A percentile compares a stretch with the other conserved stretches of the same genome.
Conservation (phyloP, 2,113 vertebrate genomes). For the Dinomys branickii region DNA sequence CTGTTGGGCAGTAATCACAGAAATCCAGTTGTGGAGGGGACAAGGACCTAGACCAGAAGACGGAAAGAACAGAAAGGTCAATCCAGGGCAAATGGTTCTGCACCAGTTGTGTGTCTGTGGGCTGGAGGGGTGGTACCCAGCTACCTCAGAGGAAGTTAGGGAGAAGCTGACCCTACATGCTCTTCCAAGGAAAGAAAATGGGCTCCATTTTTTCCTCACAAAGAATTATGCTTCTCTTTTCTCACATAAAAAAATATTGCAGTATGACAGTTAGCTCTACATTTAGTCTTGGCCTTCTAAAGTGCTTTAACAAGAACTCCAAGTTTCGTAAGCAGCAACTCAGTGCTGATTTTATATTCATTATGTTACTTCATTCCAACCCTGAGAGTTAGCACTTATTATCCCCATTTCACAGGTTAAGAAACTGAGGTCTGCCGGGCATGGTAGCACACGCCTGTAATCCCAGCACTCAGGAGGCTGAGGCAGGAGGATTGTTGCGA, state of each 20-base stretch:
- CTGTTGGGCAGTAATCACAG: not conserved
- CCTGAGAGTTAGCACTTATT: not conserved
- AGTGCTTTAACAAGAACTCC: not conserved
- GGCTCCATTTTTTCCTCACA: not conserved
- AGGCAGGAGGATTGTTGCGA: too few relatives aligned
- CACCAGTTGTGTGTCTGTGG: not conserved
- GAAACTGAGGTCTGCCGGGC: slow-evolving; percentile 42
- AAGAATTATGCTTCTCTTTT: not conserved
- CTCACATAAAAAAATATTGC: not conserved
- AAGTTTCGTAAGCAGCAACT: not conserved
- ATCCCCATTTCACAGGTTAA: not conserved
- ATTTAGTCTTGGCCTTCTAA: not conserved
- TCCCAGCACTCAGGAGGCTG: too few relatives aligned
- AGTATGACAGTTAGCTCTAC: not conserved
- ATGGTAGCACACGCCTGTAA: too few relatives aligned
- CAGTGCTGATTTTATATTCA: not conserved
- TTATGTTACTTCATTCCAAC: not conserved
- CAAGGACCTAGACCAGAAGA: not conserved
- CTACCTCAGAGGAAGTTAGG: not conserved
- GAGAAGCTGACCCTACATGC: not conserved
- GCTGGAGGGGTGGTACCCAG: not conserved
- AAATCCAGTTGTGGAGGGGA: not conserved
- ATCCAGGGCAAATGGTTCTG: not conserved
- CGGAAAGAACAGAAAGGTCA: not conserved
- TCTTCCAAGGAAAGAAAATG: slow-evolving; percentile 2